Evolutionary conservation across 1,140 invertebrate genomes (phyloP).

Genomic region (Drosophila nigrodunni): DNA sequence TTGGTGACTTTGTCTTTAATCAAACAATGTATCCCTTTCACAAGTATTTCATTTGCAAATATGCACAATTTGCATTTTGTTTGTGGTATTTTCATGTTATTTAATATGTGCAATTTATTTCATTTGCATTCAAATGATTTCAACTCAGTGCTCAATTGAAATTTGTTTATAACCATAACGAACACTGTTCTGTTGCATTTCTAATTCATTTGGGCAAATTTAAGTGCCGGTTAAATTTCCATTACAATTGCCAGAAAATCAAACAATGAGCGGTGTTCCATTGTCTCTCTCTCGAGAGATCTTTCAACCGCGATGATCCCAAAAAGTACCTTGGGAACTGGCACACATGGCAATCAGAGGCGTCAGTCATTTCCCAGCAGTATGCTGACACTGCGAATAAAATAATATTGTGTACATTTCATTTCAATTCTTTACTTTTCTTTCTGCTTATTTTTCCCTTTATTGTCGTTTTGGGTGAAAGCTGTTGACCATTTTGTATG

Average conservation of each 20-base stretch:
- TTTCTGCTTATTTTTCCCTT: slow-evolving; percentile 1
- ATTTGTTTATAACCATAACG: slow-evolving; percentile 19
- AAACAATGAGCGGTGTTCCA: slow-evolving; percentile 18
- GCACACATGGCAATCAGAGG: slow-evolving; percentile 50
- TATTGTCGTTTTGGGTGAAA: slow-evolving; percentile 27
- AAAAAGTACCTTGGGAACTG: slow-evolving; percentile 44
- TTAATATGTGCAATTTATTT: slow-evolving; percentile 33
- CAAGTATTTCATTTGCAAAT: slow-evolving; percentile 24
- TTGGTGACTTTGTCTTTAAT: background rate
- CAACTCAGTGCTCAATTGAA: background rate
- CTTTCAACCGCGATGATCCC: slow-evolving; percentile 6
- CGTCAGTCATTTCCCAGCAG: slow-evolving; percentile 43
- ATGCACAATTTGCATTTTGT: slow-evolving; percentile 46
- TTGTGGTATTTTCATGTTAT: slow-evolving; percentile 23
- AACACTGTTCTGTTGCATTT: slow-evolving; percentile 15
- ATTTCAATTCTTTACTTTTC: slow-evolving; percentile 3
- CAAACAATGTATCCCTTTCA: slow-evolving; percentile 8
- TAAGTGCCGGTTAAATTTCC: slow-evolving; percentile 15
- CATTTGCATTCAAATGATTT: slow-evolving; percentile 29
- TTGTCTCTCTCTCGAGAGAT: slow-evolving; percentile 1
- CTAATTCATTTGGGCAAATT: slow-evolving; percentile 38
- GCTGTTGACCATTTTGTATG: slow-evolving; percentile 36
- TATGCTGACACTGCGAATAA: slow-evolving; percentile 33
- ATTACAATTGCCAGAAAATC: slow-evolving; percentile 28
- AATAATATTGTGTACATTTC: slow-evolving; percentile 6